Conservation (phyloP, 2,888 invertebrate genomes). For the Ophion costatus region DNA sequence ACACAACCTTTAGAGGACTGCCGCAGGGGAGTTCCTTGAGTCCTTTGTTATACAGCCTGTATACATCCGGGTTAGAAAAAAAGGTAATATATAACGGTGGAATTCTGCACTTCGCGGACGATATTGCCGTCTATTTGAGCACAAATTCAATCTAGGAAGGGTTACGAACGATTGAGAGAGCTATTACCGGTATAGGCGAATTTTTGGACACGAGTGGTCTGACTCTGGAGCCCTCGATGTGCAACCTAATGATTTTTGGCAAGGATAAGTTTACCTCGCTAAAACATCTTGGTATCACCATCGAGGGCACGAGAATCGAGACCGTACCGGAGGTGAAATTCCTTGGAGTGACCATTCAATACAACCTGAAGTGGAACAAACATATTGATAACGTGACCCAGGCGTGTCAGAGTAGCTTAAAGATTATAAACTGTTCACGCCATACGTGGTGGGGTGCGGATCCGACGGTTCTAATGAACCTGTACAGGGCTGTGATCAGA, state of each 20-base stretch:
- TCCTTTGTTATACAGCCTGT: slow-evolving; percentile 9
- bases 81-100: background rate
- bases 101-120: no score
- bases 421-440: no score
- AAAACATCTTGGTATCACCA: no score
- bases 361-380: no score
- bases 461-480: background rate
- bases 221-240: slow-evolving; percentile 1
- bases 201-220: slow-evolving; percentile 2
- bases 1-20: slow-evolving; percentile 6
- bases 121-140: no score
- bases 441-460: no score
- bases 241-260: background rate
- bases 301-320: no score
- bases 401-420: no score
- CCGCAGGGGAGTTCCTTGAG: slow-evolving; percentile 14
- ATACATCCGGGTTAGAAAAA: background rate
- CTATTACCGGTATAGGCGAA: background rate
- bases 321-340: no score
- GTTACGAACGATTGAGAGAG: background rate
- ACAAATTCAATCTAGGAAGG: background rate
- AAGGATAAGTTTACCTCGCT: no score
- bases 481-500: background rate
- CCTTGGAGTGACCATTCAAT: no score
- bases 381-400: no score